Evolutionary conservation across 1,140 invertebrate genomes (phyloP).

Genomic region (Linepithema humile): DNA sequence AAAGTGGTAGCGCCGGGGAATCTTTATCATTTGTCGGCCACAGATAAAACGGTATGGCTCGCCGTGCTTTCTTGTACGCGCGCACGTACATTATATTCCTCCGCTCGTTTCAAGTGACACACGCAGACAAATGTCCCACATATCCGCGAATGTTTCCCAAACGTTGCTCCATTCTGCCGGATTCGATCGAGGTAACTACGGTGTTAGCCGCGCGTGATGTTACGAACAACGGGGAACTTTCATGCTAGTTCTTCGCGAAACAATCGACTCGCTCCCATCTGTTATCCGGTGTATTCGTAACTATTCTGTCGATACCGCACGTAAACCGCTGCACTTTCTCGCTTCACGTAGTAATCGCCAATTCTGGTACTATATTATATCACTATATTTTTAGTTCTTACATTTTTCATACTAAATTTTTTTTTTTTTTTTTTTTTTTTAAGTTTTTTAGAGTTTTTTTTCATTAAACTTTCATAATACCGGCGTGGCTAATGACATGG

Average conservation of each 20-base stretch:
- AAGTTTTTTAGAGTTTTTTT: no score
- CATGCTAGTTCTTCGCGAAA: constrained; percentile 9
- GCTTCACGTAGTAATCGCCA: constrained; percentile 45
- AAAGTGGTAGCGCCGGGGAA: constrained; percentile 11
- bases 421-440: no score
- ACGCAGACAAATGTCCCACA: constrained; percentile 45
- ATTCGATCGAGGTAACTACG: constrained; percentile 30
- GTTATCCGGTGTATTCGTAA: constrained; percentile 58
- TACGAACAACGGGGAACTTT: constrained; percentile 43
- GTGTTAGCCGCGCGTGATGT: constrained; percentile 19
- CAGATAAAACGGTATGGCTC: constrained; percentile 32
- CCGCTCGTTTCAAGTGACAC: constrained; percentile 46
- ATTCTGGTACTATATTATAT: neutral
- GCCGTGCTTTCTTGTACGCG: constrained; percentile 13
- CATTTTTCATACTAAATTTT: no score
- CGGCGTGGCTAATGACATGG: no score
- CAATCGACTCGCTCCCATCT: constrained; percentile 55
- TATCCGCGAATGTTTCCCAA: constrained; percentile 37
- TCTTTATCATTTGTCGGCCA: constrained; percentile 36
- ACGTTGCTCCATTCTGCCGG: constrained; percentile 30
- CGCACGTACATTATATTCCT: constrained; percentile 7
- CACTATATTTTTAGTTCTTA: no score
- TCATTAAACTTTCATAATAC: no score
- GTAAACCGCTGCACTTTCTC: constrained; percentile 61
- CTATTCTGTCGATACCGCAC: constrained; percentile 65